Evolutionary conservation across 2,888 invertebrate species (phyloP).

Genomic region (Agrypnus murinus): DNA sequence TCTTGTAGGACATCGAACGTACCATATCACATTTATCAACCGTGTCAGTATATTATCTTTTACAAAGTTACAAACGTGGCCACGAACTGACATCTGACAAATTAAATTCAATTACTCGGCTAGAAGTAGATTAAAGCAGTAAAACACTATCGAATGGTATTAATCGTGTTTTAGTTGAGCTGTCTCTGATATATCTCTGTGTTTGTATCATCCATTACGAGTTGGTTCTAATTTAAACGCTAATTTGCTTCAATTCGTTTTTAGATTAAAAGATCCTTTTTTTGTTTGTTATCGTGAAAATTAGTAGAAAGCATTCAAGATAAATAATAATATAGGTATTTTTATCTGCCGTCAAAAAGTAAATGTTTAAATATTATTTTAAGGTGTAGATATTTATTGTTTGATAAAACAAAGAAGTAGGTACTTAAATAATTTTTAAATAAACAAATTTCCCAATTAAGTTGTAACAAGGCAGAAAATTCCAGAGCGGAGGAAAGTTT

Average conservation of each 20-base stretch:
- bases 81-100: slow-evolving; percentile 51
- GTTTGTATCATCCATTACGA: slow-evolving; percentile 28
- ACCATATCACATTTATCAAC: slow-evolving; percentile 47
- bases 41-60: slow-evolving; percentile 47
- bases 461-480: too few relatives aligned
- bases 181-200: slow-evolving; percentile 34
- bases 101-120: slow-evolving; percentile 54
- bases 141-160: slow-evolving; percentile 36
- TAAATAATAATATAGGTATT: too few relatives aligned
- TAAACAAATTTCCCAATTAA: too few relatives aligned
- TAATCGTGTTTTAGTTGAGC: slow-evolving; percentile 38
- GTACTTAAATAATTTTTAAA: too few relatives aligned
- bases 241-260: neutral
- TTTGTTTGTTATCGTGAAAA: too few relatives aligned
- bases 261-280: too few relatives aligned
- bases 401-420: too few relatives aligned
- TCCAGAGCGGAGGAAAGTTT: too few relatives aligned
- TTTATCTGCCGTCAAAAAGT: too few relatives aligned
- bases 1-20: slow-evolving; percentile 48
- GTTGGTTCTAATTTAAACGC: slow-evolving; percentile 4
- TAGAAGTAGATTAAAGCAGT: slow-evolving; percentile 45
- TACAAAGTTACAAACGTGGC: slow-evolving; percentile 41
- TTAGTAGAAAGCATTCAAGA: too few relatives aligned
- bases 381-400: too few relatives aligned
- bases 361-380: too few relatives aligned